phyloP scores from a whole-genome alignment of 2,888 invertebrate genomes.

The Orthosia gracilis region DNA sequence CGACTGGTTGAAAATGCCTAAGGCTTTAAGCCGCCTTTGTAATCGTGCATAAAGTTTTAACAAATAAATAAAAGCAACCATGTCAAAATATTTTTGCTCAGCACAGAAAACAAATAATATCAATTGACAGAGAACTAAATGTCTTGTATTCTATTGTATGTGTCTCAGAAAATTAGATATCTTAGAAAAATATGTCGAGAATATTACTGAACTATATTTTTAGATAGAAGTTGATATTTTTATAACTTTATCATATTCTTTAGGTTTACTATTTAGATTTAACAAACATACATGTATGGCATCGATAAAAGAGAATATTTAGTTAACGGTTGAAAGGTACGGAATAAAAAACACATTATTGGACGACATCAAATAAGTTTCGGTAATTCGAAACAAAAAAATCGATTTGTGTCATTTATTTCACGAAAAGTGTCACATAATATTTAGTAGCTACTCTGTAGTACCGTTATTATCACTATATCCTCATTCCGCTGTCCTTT shows the following conservation, averaged over 20 bases:
- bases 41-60: too few species aligned
- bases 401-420: slow-evolving; percentile 6
- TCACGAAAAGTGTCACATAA: not conserved
- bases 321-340: not conserved
- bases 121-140: not conserved
- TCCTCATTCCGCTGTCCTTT: slow-evolving; percentile 19
- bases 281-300: not conserved
- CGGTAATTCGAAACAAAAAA: not conserved
- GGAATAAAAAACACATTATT: not conserved
- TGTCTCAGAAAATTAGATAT: not conserved
- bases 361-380: not conserved
- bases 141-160: too few species aligned
- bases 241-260: not conserved
- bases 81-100: not conserved
- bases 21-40: too few species aligned
- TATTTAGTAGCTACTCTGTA: slow-evolving; percentile 1
- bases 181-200: slow-evolving; percentile 4
- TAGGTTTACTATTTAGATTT: too few species aligned
- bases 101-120: not conserved
- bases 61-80: not conserved
- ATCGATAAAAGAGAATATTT: not conserved
- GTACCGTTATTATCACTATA: slow-evolving; percentile 21
- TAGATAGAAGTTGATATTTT: not conserved
- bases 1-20: too few species aligned
- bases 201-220: too few species aligned